Percentiles rank a stretch among this genome's conserved stretches.
These are phyloP conservation scores for Epizoanthus rinbou DNA, from an alignment of 92 coral and sea anemone genomes.

Conservation along the genomic window DNA sequence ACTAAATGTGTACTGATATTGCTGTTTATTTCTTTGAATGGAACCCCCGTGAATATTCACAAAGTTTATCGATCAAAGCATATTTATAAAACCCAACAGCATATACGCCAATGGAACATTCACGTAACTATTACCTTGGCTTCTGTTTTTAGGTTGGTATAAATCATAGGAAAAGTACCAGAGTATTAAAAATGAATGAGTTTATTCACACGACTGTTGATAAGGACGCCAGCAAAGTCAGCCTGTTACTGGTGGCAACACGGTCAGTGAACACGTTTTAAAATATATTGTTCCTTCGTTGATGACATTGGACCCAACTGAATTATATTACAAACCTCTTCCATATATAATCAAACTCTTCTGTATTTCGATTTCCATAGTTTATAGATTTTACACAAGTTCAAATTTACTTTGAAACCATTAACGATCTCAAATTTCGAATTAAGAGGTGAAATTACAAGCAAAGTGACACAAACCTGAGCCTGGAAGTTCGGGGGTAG, in stretches of 20 bases:
- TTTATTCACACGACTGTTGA: conserved; percentile 8
- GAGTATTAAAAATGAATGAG: background rate
- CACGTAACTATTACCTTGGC: too few species aligned
- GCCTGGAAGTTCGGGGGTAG: conserved; percentile 52
- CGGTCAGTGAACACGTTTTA: too few species aligned
- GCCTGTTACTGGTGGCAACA: conserved; percentile 22
- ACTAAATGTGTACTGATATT: background rate
- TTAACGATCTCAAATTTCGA: conserved; percentile 1
- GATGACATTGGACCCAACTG: too few species aligned
- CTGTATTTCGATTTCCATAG: background rate
- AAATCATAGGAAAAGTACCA: background rate
- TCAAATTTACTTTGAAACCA: background rate
- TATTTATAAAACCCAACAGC: background rate
- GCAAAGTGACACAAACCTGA: conserved; percentile 57
- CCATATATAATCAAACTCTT: background rate
- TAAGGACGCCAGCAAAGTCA: conserved; percentile 26
- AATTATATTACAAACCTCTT: background rate
- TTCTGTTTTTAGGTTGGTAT: too few species aligned
- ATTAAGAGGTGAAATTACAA: background rate
- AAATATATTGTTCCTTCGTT: too few species aligned
- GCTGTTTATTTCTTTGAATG: background rate
- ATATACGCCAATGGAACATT: background rate
- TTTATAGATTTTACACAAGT: background rate
- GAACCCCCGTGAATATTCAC: background rate
- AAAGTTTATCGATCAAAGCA: background rate